These are phyloP conservation scores for Papilio gigon DNA, from an alignment of 2,888 invertebrate species.

Conservation along the genomic window DNA sequence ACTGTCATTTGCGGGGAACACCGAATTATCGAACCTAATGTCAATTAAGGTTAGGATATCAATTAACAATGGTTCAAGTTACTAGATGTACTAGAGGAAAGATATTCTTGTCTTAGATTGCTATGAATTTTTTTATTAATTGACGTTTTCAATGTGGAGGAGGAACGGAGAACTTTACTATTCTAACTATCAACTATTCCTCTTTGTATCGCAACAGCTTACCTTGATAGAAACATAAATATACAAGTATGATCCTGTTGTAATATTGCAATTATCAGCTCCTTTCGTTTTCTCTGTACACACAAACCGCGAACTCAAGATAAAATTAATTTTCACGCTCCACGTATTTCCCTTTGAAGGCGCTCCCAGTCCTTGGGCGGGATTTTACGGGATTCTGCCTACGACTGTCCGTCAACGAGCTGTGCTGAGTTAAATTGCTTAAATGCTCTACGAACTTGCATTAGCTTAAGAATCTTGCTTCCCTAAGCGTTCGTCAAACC, in stretches of 20 bases:
- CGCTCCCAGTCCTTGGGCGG: conserved; percentile 7
- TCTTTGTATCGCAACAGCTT: too few species aligned
- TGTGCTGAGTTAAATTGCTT: conserved; percentile 17
- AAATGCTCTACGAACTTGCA: conserved; percentile 15
- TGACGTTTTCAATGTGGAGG: too few species aligned
- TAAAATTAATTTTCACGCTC: conserved; percentile 23
- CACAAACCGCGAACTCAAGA: background rate
- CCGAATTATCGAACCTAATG: background rate
- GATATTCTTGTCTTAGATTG: background rate
- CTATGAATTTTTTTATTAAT: too few species aligned
- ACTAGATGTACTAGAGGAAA: too few species aligned
- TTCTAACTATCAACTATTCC: too few species aligned
- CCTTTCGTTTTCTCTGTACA: conserved; percentile 19
- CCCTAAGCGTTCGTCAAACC: background rate
- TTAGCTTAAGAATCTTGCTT: background rate
- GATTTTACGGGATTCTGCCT: conserved; percentile 22
- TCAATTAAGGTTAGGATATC: too few species aligned
- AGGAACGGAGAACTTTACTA: too few species aligned
- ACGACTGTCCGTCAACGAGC: background rate
- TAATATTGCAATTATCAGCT: background rate
- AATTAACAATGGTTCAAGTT: too few species aligned
- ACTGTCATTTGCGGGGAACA: background rate
- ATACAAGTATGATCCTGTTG: background rate
- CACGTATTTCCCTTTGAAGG: conserved; percentile 11
- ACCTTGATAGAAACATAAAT: background rate